Evolutionary conservation across 2,797 vertebrate species (phyloP).

Genomic region (Lutjanus argentimaculatus): DNA sequence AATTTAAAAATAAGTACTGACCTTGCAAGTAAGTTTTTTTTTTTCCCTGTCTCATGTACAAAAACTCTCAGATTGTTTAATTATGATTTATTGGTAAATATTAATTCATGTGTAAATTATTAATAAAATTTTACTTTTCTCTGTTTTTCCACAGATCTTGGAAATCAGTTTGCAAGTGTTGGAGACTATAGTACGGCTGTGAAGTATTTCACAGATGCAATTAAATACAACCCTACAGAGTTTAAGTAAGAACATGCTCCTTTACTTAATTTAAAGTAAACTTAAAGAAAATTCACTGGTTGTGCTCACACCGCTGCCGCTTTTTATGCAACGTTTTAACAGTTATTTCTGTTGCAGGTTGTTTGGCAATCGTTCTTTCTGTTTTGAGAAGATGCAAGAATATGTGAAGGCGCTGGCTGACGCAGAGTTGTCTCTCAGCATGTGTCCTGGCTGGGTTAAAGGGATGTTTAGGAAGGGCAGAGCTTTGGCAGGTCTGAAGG

Average conservation of each 20-base stretch:
- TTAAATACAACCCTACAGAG: slow-evolving; percentile 90
- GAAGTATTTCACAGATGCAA: slow-evolving; percentile 88
- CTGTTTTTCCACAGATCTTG: slow-evolving; percentile 76
- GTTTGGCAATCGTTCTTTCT: slow-evolving; percentile 94
- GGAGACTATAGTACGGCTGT: slow-evolving; percentile 86
- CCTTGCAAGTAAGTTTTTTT: slow-evolving; percentile 76
- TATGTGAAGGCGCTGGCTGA: slow-evolving; percentile 88
- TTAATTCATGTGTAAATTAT: neutral
- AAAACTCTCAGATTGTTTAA: neutral
- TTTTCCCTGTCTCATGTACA: neutral
- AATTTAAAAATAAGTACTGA: slow-evolving; percentile 82
- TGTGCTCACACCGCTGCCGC: fast-evolving
- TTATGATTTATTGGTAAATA: neutral
- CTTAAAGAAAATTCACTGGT: neutral
- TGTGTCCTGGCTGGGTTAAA: slow-evolving; percentile 89
- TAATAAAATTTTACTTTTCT: neutral
- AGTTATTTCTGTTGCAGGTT: slow-evolving; percentile 78
- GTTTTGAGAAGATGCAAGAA: slow-evolving; percentile 89
- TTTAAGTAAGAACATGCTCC: slow-evolving; percentile 79
- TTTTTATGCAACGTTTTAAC: neutral
- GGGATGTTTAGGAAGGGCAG: slow-evolving; percentile 92
- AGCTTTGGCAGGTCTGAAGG: slow-evolving; percentile 91
- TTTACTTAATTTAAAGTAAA: neutral
- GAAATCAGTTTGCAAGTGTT: slow-evolving; percentile 82
- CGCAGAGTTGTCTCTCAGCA: slow-evolving; percentile 85